Evolutionary conservation across 2,113 vertebrate species (phyloP), one percentile per base, ranked within the genome.

Genomic region (Peromyscus polionotus): DNA sequence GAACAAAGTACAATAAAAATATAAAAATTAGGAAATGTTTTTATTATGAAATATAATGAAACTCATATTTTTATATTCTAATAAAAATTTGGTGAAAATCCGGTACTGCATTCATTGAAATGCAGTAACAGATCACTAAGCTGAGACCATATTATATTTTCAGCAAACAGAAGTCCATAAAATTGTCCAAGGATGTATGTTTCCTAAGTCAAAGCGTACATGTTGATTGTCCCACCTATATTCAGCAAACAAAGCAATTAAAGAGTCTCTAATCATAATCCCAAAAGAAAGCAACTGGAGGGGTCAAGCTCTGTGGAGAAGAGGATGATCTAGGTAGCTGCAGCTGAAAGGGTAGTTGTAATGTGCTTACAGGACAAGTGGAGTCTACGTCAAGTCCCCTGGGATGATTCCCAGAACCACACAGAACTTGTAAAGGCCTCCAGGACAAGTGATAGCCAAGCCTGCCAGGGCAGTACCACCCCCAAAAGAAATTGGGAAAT

Each of bases 81-180:
- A 19, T 26, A 72, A 88, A 72, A 57, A 10, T 75, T 59, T 59
- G 8, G 8, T 39, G 87, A 75, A 83, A 87, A 67, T 72, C 33
- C 9, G 76, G 90, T 48, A 84, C 14, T 31, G 59, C 88, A n/a
- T 94, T n/a, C 85, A 67, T 70, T 80, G 5, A 95, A 94, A 90
- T 93, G 28, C 36, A 93, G 42, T 67, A 90, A 85, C 87, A 87
- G n/a, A 93, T 22, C 7, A 72, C 54, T 63, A 54, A 79, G 88
- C 67, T 75, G 54, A 91, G 61, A 80, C 88, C 84, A 48, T 96
- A 68, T 70, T 87, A 89, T 72, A 68, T 86, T 86, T 3, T 86
- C 16, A 95, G 63, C 26, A 75, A 95, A 75, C 51, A 93, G 63
- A 76, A 86, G 51, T 31, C 20, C 7, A 63, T 86, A 54, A 83